A percentile compares a stretch with the other conserved stretches of the same genome.
Evolutionary conservation across 2,113 vertebrate genomes (phyloP).

Genomic region (Pomatorhinus ruficollis): DNA sequence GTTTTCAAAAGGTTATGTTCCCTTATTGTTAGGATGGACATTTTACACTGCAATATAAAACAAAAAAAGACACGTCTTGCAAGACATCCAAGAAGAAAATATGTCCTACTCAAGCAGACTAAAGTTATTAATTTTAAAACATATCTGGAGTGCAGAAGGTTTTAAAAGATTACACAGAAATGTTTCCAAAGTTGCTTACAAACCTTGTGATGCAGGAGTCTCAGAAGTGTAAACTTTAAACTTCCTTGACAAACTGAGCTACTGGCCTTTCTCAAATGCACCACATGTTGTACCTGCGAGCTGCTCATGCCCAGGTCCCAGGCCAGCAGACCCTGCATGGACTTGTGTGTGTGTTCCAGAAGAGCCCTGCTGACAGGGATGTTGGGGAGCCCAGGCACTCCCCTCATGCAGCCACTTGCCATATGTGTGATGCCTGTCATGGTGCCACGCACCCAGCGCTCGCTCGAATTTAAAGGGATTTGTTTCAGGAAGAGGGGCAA

Average conservation of each 20-base stretch:
- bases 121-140: not conserved
- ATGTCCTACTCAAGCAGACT: not conserved
- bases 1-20: not conserved
- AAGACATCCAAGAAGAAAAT: not conserved
- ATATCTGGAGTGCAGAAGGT: not conserved
- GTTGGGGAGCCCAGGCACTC: not conserved
- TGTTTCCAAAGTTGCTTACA: not conserved
- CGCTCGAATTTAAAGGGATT: not conserved
- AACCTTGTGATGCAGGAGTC: not conserved
- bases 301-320: not conserved
- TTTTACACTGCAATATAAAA: not conserved
- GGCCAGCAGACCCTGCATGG: not conserved
- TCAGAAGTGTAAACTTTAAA: not conserved
- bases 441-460: not conserved
- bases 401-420: rapidly evolving
- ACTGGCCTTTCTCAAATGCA: not conserved
- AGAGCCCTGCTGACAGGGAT: not conserved
- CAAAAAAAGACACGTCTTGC: not conserved
- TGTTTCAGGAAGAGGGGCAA: not conserved
- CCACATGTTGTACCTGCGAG: rapidly evolving
- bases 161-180: not conserved
- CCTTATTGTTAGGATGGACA: not conserved
- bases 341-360: not conserved
- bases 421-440: not conserved
- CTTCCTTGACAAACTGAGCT: not conserved